phyloP scores from a whole-genome alignment of 2,888 invertebrate genomes.

The Aspidiotus rigidus region DNA sequence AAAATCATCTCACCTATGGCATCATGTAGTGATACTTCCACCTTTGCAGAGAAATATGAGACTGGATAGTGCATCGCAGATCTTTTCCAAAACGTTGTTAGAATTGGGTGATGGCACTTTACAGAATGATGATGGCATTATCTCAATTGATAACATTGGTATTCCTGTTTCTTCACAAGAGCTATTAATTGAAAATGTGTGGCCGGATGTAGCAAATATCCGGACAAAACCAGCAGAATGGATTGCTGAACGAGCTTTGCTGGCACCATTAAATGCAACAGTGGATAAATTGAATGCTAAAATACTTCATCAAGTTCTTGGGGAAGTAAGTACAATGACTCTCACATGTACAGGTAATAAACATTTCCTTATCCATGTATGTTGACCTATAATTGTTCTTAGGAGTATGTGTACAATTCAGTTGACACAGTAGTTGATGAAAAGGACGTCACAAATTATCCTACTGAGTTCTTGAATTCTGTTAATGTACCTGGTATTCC shows the following conservation, averaged over 20 bases:
- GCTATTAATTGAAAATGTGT: conserved; percentile 15
- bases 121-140: conserved; percentile 28
- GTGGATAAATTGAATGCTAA: conserved; percentile 21
- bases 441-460: conserved; percentile 7
- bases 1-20: conserved; percentile 22
- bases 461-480: conserved; percentile 23
- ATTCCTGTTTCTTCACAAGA: background rate
- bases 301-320: too few relatives aligned
- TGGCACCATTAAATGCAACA: conserved; percentile 29
- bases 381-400: too few relatives aligned
- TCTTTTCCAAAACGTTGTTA: conserved; percentile 39
- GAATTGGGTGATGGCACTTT: conserved; percentile 39
- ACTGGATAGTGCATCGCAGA: conserved; percentile 39
- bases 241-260: conserved; percentile 30
- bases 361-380: too few relatives aligned
- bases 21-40: conserved; percentile 34
- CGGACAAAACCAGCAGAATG: conserved; percentile 18
- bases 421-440: conserved; percentile 12
- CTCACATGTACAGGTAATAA: too few relatives aligned
- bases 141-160: conserved; percentile 1
- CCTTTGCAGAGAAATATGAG: conserved; percentile 39
- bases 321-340: background rate
- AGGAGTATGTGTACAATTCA: background rate
- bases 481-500: conserved; percentile 38
- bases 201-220: conserved; percentile 17